phyloP scores from a whole-genome alignment of 2,888 invertebrate species.

The Germaria angustata region DNA sequence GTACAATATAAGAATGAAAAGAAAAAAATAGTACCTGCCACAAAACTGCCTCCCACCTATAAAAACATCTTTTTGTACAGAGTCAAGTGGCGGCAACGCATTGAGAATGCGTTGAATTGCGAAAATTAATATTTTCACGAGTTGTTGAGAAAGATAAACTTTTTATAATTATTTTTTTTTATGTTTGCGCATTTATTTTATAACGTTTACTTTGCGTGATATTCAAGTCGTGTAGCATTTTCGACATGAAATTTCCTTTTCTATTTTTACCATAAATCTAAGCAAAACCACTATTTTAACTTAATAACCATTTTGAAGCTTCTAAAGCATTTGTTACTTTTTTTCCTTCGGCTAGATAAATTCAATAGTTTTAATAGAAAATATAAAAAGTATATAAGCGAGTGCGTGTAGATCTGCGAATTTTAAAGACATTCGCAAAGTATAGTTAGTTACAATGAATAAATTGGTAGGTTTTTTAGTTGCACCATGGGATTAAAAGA shows the following conservation, averaged over 20 bases:
- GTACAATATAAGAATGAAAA: constrained; percentile 4
- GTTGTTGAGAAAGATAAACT: constrained; percentile 57
- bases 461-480: constrained; percentile 20
- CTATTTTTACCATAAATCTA: constrained; percentile 46
- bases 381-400: too few relatives aligned
- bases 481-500: constrained; percentile 24
- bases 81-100: constrained; percentile 68
- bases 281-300: constrained; percentile 51
- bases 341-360: constrained; percentile 1
- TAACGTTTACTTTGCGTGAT: not conserved
- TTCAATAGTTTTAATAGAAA: constrained; percentile 33
- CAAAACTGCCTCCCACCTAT: constrained; percentile 18
- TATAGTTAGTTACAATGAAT: constrained; percentile 33
- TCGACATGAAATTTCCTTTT: not conserved
- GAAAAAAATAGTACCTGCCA: not conserved
- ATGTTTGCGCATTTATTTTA: not conserved
- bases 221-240: not conserved
- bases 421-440: constrained; percentile 50
- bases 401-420: constrained; percentile 7
- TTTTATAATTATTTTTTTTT: constrained; percentile 27
- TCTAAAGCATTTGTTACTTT: constrained; percentile 23
- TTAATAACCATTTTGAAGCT: constrained; percentile 47
- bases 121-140: constrained; percentile 64
- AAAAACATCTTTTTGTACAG: constrained; percentile 64
- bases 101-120: constrained; percentile 67